Evolutionary conservation across 2,797 vertebrate genomes (phyloP), one percentile per base, ranked within the genome.

Genomic region (Syndactyla subalaris): DNA sequence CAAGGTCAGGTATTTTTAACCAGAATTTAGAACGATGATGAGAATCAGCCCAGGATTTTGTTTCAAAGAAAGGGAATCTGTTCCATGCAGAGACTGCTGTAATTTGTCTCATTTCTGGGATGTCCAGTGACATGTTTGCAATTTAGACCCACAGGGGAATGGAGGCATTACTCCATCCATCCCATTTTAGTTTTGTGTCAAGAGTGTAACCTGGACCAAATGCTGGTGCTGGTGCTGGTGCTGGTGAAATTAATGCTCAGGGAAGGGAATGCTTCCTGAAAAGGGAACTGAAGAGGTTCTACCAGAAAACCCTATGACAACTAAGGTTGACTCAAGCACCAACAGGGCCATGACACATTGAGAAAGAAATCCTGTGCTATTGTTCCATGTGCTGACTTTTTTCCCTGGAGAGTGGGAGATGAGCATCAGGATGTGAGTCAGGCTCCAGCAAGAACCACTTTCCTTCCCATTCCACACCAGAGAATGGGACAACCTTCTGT

Each of bases 1-100:
- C 71, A 63, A 71, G 78, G 78, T 93, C 78, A 36, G 45, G 4
- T 94, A 68, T 92, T 94, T 93, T 89, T 89, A 93, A 74, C 62
- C 5, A 29, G 21, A 38, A 80, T 41, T 48, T 43, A 67, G 34
- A 71, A 14, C 2, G 3, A 41, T 0, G 1, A 26, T 39, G 49
- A 76, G 15, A 12, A 57, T 59, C 78, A 63, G 59, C 29, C 32
- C 36, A 67, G 55, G n/a, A 39, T 82, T 91, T 79, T 49, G 12
- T 45, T 85, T 92, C 43, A 74, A 71, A 84, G 51, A 61, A 36
- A 49, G 17, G 10, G 38, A 84, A 46, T 43, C 38, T n/a, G 51
- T 12, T 80, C 63, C 15, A 1, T 30, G 22, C 12, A n/a, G 43
- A 32, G 19, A 21, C 39, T 66, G 66, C 14, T 84, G 39, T 51